Conservation (phyloP, 2,113 vertebrate genomes). For the Regulus satrapa region DNA sequence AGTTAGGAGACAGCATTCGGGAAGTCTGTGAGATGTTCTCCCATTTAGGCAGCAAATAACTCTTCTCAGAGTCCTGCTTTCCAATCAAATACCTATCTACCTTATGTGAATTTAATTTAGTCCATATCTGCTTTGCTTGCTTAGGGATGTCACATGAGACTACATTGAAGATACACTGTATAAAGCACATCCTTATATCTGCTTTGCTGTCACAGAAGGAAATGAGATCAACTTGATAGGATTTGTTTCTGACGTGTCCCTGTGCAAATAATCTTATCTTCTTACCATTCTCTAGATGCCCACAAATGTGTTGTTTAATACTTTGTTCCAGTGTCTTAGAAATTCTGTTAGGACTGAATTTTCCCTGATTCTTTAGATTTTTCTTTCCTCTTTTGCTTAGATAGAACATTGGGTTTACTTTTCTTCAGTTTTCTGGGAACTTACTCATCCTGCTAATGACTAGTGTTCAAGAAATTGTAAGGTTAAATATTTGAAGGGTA, state of each 20-base stretch:
- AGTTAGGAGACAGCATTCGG: background rate
- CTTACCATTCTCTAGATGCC: background rate
- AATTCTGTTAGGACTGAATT: background rate
- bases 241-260: background rate
- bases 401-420: background rate
- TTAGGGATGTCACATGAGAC: background rate
- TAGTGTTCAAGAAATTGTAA: background rate
- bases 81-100: background rate
- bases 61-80: background rate
- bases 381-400: background rate
- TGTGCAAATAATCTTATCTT: background rate
- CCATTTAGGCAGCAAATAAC: background rate
- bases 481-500: background rate
- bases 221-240: constrained; percentile 7
- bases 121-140: background rate
- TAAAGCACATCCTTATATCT: background rate
- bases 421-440: background rate
- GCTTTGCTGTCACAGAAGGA: constrained; percentile 3
- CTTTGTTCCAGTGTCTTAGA: background rate
- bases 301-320: background rate
- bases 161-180: background rate
- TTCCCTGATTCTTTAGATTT: background rate
- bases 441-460: background rate
- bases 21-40: background rate
- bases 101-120: constrained; percentile 11